Conservation (phyloP, 2,888 invertebrate species). For the Rutpela maculata region DNA sequence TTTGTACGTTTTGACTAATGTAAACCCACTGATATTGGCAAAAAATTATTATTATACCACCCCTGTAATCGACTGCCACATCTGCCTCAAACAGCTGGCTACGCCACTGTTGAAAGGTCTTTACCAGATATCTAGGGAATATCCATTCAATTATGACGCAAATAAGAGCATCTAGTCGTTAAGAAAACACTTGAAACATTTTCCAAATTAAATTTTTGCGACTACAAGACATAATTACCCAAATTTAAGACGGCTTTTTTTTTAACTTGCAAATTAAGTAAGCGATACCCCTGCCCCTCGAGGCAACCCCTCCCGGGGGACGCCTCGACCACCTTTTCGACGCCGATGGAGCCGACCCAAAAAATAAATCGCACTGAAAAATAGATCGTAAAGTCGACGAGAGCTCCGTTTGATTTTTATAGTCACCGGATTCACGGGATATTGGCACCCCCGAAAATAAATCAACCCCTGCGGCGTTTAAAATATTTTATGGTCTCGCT, state of each 20-base stretch:
- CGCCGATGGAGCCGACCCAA: conserved; percentile 14
- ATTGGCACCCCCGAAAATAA: conserved; percentile 31
- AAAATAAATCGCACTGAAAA: conserved; percentile 38
- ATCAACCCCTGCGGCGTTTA: conserved; percentile 37
- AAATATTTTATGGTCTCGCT: conserved; percentile 37
- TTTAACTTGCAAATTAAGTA: not conserved
- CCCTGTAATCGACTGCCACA: too few relatives aligned
- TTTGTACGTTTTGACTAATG: too few relatives aligned
- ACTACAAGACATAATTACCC: too few relatives aligned
- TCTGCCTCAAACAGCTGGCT: too few relatives aligned
- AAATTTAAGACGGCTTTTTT: not conserved
- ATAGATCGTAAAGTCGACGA: conserved; percentile 41
- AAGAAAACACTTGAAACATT: too few relatives aligned
- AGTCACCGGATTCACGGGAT: conserved; percentile 33
- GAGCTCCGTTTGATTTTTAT: conserved; percentile 41
- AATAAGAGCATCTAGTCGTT: too few relatives aligned
- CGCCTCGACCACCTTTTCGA: not conserved
- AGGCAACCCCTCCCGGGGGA: not conserved
- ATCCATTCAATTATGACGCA: too few relatives aligned
- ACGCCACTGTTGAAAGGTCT: too few relatives aligned
- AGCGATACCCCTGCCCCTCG: not conserved
- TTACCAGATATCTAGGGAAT: too few relatives aligned
- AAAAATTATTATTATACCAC: too few relatives aligned
- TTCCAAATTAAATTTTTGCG: too few relatives aligned
- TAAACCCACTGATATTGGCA: too few relatives aligned